Evolutionary conservation across 2,113 vertebrate genomes (phyloP).

Genomic region (Indri indri): DNA sequence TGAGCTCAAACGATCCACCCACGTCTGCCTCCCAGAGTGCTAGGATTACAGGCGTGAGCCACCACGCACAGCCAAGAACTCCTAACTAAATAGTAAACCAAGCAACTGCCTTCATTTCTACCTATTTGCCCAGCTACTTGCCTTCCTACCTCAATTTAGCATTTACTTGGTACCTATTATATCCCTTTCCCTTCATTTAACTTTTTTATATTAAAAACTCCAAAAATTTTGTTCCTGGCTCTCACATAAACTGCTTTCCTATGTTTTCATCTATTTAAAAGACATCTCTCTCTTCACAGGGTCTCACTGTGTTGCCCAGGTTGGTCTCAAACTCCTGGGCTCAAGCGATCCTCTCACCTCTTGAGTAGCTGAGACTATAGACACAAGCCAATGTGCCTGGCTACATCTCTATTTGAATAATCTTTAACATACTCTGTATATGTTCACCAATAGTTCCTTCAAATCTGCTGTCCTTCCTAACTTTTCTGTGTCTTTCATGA

Average conservation of each 20-base stretch:
- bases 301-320: background rate
- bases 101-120: background rate
- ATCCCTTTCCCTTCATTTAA: background rate
- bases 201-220: background rate
- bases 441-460: background rate
- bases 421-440: background rate
- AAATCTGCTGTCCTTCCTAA: background rate
- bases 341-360: background rate
- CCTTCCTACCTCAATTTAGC: background rate
- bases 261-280: constrained; percentile 12
- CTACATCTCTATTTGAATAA: constrained; percentile 18
- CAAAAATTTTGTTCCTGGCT: background rate
- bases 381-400: background rate
- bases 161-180: constrained; percentile 2
- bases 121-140: background rate
- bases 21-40: too few species aligned
- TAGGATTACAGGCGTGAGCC: too few species aligned
- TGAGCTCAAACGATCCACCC: background rate
- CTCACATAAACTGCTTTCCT: background rate
- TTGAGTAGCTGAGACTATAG: background rate
- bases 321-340: background rate
- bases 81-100: background rate
- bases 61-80: background rate
- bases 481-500: background rate
- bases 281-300: background rate